phyloP scores from a whole-genome alignment of 2,797 vertebrate genomes.

The Sebastes diaconus region DNA sequence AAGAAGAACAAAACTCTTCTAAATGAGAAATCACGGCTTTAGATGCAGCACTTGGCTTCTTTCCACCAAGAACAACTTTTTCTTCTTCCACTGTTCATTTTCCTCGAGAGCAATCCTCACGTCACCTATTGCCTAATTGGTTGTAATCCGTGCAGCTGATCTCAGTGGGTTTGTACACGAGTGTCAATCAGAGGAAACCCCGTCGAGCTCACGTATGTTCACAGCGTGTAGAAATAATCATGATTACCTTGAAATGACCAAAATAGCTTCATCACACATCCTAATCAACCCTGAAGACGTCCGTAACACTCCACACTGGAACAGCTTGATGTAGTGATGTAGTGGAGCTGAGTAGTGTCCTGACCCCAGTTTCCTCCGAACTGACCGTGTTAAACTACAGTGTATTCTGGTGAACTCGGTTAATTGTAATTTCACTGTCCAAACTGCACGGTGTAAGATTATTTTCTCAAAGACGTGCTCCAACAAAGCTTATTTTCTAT shows the following conservation, averaged over 20 bases:
- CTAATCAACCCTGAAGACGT: conserved; percentile 24
- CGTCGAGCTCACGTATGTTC: conserved; percentile 8
- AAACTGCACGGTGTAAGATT: neutral
- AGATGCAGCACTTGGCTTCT: neutral
- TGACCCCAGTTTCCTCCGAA: too few species aligned
- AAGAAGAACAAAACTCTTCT: neutral
- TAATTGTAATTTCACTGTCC: too few species aligned
- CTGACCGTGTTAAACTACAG: too few species aligned
- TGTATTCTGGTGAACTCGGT: too few species aligned
- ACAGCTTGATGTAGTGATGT: conserved; percentile 4
- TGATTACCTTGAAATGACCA: conserved; percentile 20
- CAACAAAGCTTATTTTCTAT: neutral
- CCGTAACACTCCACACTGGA: neutral
- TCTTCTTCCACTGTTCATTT: neutral
- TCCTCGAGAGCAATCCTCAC: neutral
- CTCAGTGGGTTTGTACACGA: neutral
- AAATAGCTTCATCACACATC: conserved; percentile 13
- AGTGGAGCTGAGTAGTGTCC: neutral
- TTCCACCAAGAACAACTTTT: neutral
- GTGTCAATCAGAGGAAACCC: conserved; percentile 5
- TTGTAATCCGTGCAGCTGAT: neutral
- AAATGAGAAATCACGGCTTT: neutral
- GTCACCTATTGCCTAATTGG: neutral
- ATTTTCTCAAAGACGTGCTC: conserved; percentile 12
- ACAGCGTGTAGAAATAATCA: conserved; percentile 19